phyloP scores from a whole-genome alignment of 2,797 vertebrate species.

The Lemur catta region DNA sequence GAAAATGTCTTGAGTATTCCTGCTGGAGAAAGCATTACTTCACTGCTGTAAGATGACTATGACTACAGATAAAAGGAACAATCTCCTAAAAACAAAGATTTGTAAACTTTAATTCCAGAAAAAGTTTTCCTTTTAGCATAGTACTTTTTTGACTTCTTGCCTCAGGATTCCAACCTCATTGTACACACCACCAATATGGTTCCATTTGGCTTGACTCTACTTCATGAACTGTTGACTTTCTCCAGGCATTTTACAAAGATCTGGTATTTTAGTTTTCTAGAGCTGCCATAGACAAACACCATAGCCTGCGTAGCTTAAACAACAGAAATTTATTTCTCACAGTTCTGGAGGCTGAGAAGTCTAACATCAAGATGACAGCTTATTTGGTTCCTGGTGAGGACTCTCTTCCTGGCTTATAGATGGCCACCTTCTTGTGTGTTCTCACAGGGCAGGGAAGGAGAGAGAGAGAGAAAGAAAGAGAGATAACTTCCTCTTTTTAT shows the following conservation, averaged over 20 bases:
- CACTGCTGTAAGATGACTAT: neutral
- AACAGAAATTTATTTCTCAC: neutral
- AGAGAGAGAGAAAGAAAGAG: fast-evolving
- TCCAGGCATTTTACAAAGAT: neutral
- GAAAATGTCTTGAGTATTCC: neutral
- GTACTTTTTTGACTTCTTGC: neutral
- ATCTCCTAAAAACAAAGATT: neutral
- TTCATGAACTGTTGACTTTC: neutral
- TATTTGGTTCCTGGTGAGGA: neutral
- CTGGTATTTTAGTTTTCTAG: neutral
- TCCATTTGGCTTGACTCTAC: neutral
- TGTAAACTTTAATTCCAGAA: neutral
- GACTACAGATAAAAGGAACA: neutral
- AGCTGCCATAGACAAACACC: neutral
- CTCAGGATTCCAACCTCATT: neutral
- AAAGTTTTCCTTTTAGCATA: neutral
- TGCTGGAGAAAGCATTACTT: neutral
- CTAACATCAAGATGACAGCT: neutral
- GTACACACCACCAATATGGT: fast-evolving
- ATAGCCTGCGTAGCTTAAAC: neutral
- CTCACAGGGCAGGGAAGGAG: too few species aligned
- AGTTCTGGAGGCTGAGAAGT: neutral
- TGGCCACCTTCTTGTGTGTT: neutral
- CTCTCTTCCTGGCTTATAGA: neutral
- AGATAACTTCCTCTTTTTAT: neutral